A percentile compares a stretch with the other conserved stretches of the same genome.
These are phyloP conservation scores for Catharus ustulatus DNA, from an alignment of 2,797 vertebrate genomes.

Conservation along the genomic window DNA sequence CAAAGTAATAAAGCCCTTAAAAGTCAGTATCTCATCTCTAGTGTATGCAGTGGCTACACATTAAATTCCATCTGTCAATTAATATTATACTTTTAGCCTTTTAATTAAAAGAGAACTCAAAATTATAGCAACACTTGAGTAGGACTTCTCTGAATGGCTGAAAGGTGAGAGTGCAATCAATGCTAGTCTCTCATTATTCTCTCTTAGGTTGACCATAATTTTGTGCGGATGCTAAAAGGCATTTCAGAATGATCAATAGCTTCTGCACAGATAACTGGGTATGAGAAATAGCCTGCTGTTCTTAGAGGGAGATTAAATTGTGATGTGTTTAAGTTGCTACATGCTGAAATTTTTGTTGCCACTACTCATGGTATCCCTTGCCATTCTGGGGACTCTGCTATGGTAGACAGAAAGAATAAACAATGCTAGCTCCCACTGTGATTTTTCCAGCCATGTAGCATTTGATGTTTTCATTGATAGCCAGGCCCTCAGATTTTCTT, in stretches of 20 bases:
- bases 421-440: fast-evolving
- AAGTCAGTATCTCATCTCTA: background rate
- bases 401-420: background rate
- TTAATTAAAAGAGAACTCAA: background rate
- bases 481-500: background rate
- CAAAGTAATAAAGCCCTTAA: background rate
- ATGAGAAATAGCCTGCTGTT: background rate
- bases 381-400: background rate
- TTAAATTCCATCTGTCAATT: background rate
- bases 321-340: background rate
- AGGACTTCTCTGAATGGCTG: background rate
- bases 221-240: background rate
- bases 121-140: background rate
- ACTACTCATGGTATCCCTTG: background rate
- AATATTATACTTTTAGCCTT: background rate
- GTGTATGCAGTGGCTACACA: background rate
- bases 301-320: background rate
- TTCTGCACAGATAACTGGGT: background rate
- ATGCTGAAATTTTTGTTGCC: background rate
- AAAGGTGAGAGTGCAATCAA: background rate
- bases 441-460: background rate
- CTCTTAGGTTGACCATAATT: background rate
- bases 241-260: background rate
- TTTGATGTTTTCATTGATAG: background rate
- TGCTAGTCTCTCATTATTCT: background rate